These are phyloP conservation scores for Labia minor DNA, from an alignment of 2,888 invertebrate genomes.

Conservation along the genomic window DNA sequence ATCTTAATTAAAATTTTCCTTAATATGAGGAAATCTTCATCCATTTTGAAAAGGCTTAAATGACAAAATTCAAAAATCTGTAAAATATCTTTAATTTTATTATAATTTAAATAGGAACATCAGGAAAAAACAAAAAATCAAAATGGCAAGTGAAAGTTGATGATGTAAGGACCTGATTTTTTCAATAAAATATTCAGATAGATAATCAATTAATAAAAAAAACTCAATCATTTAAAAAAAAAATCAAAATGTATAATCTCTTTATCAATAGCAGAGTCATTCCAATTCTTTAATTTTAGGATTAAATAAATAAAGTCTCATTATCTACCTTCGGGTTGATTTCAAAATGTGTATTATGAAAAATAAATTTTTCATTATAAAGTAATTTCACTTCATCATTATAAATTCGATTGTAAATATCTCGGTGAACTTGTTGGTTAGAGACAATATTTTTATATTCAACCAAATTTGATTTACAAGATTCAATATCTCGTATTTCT, in stretches of 20 bases:
- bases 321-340: conserved; percentile 46
- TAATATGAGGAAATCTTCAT: too few relatives aligned
- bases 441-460: conserved; percentile 31
- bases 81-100: too few relatives aligned
- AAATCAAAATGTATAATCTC: too few relatives aligned
- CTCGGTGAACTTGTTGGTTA: conserved; percentile 31
- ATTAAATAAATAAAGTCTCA: too few relatives aligned
- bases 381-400: conserved; percentile 35
- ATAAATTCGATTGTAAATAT: conserved; percentile 38
- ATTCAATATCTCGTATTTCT: conserved; percentile 32
- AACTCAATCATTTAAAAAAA: background rate
- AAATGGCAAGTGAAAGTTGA: background rate
- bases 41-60: too few relatives aligned
- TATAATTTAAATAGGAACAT: too few relatives aligned
- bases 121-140: conserved; percentile 5
- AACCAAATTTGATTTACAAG: conserved; percentile 29
- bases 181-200: too few relatives aligned
- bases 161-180: too few relatives aligned
- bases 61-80: too few relatives aligned
- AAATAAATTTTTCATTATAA: conserved; percentile 33
- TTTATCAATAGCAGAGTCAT: too few relatives aligned
- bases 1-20: too few relatives aligned
- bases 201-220: background rate
- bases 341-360: conserved; percentile 36
- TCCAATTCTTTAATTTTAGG: too few relatives aligned